Base-by-base conservation (phyloP, 2,888 invertebrate genomes). In the Tetramorium bicarinatum region DNA sequence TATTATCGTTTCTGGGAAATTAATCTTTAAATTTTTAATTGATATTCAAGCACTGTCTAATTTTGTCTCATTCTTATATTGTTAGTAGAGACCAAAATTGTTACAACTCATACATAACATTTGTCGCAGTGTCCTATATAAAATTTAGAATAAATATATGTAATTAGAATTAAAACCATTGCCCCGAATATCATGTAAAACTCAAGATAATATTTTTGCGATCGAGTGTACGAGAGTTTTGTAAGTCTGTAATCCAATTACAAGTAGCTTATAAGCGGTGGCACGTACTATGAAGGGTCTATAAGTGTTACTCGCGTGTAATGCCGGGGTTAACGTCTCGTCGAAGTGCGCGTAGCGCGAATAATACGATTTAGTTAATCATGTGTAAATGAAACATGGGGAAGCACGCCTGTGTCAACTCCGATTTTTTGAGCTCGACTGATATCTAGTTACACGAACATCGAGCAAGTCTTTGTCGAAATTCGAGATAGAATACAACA, bases 161-260 rank as follows among this genome's bases (percentile, higher is more conserved):
- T 49, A 8, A n/a, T 2, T 13, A 41, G 29, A 25, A 49, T 52
- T 21, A 34, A 54, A 47, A 29, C 1, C 15, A 18, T 49, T 47
- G 21, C 8, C 18, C 38, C 4, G 2, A 74, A 47, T 61, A 44
- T 72, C 13, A n/a, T 9, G 18, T n/a, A 52, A 38, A 38, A 38
- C 38, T 18, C 3, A 9, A 13, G 8, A 2, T 13, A 13, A 18
- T 7, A 41, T 38, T 82, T 69, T 87, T 83, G 66, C 34, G n/a
- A n/a, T 47, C n/a, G 82, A 85, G 66, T 80, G 69, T 87, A 85
- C 71, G 71, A 79, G 81, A 81, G 87, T 84, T 25, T 74, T 64
- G 72, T 83, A 83, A 89, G 83, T 85, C 84, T 59, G 82, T 90
- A 89, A 90, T 90, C 88, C 89, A 90, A 90, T 90, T 88, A 86